Percentiles rank a stretch among this genome's conserved stretches.
These are phyloP conservation scores for Brenthis hecate DNA, from an alignment of 2,888 invertebrate genomes.

Conservation along the genomic window DNA sequence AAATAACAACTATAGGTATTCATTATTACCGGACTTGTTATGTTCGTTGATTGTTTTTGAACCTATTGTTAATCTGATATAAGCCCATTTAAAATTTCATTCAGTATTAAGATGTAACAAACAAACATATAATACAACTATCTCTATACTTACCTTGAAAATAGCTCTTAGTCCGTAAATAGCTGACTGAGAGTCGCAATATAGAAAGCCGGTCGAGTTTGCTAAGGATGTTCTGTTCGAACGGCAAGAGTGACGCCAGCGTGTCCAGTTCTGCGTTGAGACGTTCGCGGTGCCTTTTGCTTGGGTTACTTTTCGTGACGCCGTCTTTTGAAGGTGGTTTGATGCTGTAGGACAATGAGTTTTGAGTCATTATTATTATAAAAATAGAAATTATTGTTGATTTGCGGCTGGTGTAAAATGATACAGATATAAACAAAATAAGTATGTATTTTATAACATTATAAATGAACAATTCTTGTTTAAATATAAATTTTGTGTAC, in stretches of 20 bases:
- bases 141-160: constrained; percentile 95
- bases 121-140: background rate
- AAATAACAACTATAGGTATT: too few species aligned
- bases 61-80: too few species aligned
- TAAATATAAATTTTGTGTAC: too few species aligned
- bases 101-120: too few species aligned
- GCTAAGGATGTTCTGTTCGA: constrained; percentile 98
- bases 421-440: too few species aligned
- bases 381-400: too few species aligned
- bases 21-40: too few species aligned
- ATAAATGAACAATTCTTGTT: too few species aligned
- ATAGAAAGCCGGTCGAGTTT: constrained; percentile 99
- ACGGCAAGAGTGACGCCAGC: constrained; percentile 95
- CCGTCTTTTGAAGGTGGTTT: constrained; percentile 97
- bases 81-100: too few species aligned
- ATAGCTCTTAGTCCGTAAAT: constrained; percentile 99
- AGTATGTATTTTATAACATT: too few species aligned
- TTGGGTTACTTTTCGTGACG: constrained; percentile 98
- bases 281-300: constrained; percentile 98
- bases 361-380: background rate
- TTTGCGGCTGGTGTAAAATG: too few species aligned
- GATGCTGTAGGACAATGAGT: constrained; percentile 84
- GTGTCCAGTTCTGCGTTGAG: constrained; percentile 99
- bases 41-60: too few species aligned
- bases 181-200: constrained; percentile 98